phyloP scores from a whole-genome alignment of 2,113 vertebrate genomes.

The Planiliza haematocheilus region DNA sequence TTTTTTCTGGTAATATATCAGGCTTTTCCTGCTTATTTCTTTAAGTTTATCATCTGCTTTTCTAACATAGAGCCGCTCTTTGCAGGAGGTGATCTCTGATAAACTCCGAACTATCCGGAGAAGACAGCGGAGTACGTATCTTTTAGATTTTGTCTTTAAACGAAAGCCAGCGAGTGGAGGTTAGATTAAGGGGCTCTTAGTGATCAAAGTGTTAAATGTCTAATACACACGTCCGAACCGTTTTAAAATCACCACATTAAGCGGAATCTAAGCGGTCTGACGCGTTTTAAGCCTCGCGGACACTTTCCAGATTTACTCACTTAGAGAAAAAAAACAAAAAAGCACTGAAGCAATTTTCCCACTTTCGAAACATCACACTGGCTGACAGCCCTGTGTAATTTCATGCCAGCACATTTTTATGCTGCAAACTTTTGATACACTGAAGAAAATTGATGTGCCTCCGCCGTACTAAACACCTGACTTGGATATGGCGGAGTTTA shows the following conservation, averaged over 20 bases:
- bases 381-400: background rate
- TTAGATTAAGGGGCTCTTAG: no score
- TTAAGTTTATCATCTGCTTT: no score
- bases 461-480: constrained; percentile 2
- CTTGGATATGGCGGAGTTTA: fast-evolving
- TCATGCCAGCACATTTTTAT: constrained; percentile 35
- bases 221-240: background rate
- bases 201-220: no score
- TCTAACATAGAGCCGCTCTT: no score
- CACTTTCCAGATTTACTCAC: background rate
- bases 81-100: no score
- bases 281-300: no score
- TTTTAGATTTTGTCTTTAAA: no score
- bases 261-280: background rate
- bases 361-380: background rate
- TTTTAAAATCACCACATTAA: background rate
- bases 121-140: no score
- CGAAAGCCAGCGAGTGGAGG: no score
- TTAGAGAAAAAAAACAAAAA: background rate
- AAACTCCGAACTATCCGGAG: no score
- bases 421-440: constrained; percentile 29
- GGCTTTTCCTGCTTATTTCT: no score
- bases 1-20: no score
- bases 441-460: constrained; percentile 1
- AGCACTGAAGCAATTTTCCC: background rate